Conservation (phyloP, 1,140 invertebrate genomes). For the Chionoecetes opilio region DNA sequence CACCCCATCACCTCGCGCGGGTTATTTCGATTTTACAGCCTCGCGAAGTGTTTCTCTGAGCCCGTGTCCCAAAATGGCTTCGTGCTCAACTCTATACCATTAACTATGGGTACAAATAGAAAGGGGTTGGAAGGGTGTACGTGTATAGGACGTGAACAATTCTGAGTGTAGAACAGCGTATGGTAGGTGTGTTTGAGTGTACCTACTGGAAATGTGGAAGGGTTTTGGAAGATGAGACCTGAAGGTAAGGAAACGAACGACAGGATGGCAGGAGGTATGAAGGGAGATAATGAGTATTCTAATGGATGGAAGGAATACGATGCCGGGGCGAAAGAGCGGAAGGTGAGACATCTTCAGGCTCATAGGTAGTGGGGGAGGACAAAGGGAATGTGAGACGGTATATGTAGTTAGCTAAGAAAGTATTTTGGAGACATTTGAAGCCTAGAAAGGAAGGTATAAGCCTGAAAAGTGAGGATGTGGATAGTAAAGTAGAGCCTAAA, state of each 20-base stretch:
- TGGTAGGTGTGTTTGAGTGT: neutral
- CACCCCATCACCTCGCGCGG: constrained; percentile 1
- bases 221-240: neutral
- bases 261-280: neutral
- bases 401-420: neutral
- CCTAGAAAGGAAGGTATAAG: neutral
- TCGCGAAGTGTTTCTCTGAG: neutral
- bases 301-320: constrained; percentile 28
- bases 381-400: neutral
- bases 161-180: neutral
- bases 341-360: neutral
- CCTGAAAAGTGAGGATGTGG: neutral
- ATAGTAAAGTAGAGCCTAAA: neutral
- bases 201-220: too few species aligned
- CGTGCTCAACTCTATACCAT: neutral
- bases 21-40: constrained; percentile 11
- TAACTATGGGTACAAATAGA: neutral
- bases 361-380: neutral
- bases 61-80: neutral
- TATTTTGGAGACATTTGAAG: neutral
- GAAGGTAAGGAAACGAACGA: neutral
- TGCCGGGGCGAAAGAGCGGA: neutral
- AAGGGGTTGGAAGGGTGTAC: neutral
- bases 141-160: too few species aligned
- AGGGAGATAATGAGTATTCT: constrained; percentile 20